phyloP scores from a whole-genome alignment of 2,113 vertebrate species.

The Thermophis baileyi region DNA sequence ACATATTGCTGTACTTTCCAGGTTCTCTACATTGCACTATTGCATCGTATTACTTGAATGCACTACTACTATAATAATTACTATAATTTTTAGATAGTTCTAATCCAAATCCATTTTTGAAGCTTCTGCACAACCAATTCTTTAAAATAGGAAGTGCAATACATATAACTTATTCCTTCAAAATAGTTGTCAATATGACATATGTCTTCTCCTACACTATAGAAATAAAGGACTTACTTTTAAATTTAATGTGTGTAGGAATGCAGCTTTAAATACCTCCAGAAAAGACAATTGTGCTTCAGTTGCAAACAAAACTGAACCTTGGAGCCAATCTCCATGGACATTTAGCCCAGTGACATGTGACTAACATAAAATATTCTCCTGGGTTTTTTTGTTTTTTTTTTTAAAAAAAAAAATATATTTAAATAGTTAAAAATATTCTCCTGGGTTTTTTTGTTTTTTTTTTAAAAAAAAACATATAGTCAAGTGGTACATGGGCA shows the following conservation, averaged over 20 bases:
- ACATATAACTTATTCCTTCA: not conserved
- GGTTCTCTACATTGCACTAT: slow-evolving; percentile 32
- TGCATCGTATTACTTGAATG: slow-evolving; percentile 19
- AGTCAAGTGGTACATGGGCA: not conserved
- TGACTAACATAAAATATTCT: not conserved
- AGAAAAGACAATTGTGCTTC: not conserved
- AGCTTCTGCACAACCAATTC: slow-evolving; percentile 46
- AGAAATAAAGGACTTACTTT: not conserved
- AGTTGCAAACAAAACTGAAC: no score
- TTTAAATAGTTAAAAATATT: no score
- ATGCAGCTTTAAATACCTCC: not conserved
- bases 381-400: not conserved
- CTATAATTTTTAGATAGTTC: slow-evolving; percentile 54
- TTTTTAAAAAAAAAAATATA: not conserved
- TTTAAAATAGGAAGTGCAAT: slow-evolving; percentile 57
- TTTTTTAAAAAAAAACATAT: not conserved
- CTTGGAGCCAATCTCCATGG: not conserved
- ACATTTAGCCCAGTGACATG: not conserved
- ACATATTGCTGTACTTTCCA: slow-evolving; percentile 44
- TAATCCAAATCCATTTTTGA: slow-evolving; percentile 49
- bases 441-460: no score
- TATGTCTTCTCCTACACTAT: not conserved
- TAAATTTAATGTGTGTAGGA: not conserved
- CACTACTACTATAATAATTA: slow-evolving; percentile 33
- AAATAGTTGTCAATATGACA: not conserved